A percentile compares a stretch with the other conserved stretches of the same genome.
Evolutionary conservation across 1,140 invertebrate species (phyloP).

Genomic region (Pteromalus puparum): DNA sequence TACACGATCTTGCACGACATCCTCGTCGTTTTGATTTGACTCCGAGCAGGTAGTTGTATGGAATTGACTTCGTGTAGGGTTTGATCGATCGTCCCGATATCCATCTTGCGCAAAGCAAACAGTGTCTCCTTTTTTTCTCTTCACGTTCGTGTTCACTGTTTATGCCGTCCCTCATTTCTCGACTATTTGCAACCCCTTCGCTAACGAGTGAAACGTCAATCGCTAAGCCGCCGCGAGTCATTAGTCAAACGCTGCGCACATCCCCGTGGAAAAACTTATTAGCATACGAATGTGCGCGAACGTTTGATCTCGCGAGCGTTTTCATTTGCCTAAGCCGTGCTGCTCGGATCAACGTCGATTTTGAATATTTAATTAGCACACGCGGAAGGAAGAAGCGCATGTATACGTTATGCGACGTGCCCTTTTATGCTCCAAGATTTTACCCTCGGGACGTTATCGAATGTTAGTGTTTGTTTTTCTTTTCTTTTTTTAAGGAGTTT

Average conservation of each 20-base stretch:
- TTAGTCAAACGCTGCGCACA: conserved; percentile 61
- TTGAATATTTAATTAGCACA: conserved; percentile 65
- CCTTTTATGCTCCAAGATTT: conserved; percentile 12
- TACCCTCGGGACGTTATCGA: conserved; percentile 19
- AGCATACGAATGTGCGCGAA: conserved; percentile 55
- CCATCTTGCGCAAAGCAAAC: conserved; percentile 23
- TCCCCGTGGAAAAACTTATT: conserved; percentile 67
- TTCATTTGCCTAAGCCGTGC: conserved; percentile 63
- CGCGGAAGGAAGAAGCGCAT: not conserved
- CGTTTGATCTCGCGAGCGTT: conserved; percentile 50
- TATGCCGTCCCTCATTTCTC: not conserved
- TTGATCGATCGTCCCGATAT: conserved; percentile 53
- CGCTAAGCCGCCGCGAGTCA: conserved; percentile 49
- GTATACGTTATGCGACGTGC: no score
- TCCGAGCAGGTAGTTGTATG: conserved; percentile 12
- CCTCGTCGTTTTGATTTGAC: conserved; percentile 59
- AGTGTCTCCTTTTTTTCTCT: not conserved
- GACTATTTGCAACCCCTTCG: conserved; percentile 8
- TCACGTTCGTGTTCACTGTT: conserved; percentile 15
- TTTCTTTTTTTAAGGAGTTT: conserved; percentile 2
- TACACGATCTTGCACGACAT: conserved; percentile 55
- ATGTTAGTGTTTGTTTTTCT: conserved; percentile 17
- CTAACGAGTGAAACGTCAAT: conserved; percentile 30
- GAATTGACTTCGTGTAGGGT: not conserved
- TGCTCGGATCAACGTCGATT: conserved; percentile 55